Base-by-base conservation (phyloP, 1,140 invertebrate species). In the Wiebesia pumilae region DNA sequence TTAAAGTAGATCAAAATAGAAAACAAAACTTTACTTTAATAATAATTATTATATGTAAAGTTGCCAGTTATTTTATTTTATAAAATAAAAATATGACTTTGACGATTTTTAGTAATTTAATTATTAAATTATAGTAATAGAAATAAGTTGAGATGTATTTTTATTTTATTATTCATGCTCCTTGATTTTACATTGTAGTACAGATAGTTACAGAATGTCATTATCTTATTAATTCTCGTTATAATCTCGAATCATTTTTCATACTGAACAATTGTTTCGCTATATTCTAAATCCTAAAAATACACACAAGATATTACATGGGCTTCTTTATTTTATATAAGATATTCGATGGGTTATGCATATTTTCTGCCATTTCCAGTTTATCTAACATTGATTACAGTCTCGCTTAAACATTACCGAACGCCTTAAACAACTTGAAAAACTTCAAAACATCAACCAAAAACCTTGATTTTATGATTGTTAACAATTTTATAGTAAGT, bases 121-220 rank as follows among this genome's bases (percentile, higher is more conserved):
- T 1, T 77, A 47, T 30, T 1, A n/a, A 47, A 24, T 47, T 30
- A 77, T n/a, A 77, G 51, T 47, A 77, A 77, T 47, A 30, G 21
- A 47, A 47, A 21, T 19, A 54, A 58, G 87, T 88, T 88, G 87
- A 89, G 88, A 90, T 90, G 89, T 87, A 90, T 86, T 90, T 90
- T 83, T 88, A 88, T 85, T 93, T 92, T 93, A 91, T 91, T 93
- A 84, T 80, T 88, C 91, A 91, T 88, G 85, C 89, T 91, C 89
- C 92, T 93, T 93, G 89, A 92, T 92, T 91, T 93, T 93, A 94
- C 92, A 93, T 90, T 93, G 90, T 88, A 87, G 88, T 93, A 92
- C 91, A 94, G 90, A 90, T 92, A 93, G 91, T 92, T 91, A 93
- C 91, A 93, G 90, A 93, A 92, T 91, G 88, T 91, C 90, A 86